A percentile compares a stretch with the other conserved stretches of the same genome.
phyloP scores from a whole-genome alignment of 2,113 vertebrate genomes.

The Andinoacara biseriatus region DNA sequence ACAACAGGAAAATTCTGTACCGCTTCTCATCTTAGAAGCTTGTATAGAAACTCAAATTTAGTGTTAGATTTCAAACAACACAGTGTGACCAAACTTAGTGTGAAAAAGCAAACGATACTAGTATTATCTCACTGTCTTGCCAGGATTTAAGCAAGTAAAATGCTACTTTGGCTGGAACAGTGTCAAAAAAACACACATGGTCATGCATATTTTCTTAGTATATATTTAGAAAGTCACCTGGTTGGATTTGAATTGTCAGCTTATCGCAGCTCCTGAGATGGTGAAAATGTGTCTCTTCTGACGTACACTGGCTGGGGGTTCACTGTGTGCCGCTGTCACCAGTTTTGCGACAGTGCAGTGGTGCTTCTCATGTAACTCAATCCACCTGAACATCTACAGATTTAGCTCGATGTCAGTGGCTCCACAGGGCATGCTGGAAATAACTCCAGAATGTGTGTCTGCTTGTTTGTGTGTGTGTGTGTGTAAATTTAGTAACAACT shows the following conservation, averaged over 20 bases:
- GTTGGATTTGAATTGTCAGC: not conserved
- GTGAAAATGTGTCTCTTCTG: not conserved
- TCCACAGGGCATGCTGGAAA: conserved; percentile 54
- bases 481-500: conserved; percentile 77
- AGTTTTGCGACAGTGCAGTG: conserved; percentile 13
- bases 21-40: not conserved
- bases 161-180: not conserved
- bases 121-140: not conserved
- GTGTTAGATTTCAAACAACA: not conserved
- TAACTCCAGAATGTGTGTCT: conserved; percentile 46
- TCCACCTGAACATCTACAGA: conserved; percentile 30
- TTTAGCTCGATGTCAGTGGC: conserved; percentile 55
- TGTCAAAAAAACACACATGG: not conserved
- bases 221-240: conserved; percentile 43
- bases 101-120: not conserved
- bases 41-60: not conserved
- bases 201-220: conserved; percentile 8
- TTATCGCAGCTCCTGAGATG: not conserved
- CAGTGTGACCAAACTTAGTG: not conserved
- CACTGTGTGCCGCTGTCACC: not conserved
- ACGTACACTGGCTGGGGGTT: not conserved
- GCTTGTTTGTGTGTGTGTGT: conserved; percentile 14
- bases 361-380: conserved; percentile 67
- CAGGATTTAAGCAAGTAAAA: not conserved
- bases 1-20: not conserved